phyloP scores from a whole-genome alignment of 2,113 vertebrate genomes.

The Prinia subflava region DNA sequence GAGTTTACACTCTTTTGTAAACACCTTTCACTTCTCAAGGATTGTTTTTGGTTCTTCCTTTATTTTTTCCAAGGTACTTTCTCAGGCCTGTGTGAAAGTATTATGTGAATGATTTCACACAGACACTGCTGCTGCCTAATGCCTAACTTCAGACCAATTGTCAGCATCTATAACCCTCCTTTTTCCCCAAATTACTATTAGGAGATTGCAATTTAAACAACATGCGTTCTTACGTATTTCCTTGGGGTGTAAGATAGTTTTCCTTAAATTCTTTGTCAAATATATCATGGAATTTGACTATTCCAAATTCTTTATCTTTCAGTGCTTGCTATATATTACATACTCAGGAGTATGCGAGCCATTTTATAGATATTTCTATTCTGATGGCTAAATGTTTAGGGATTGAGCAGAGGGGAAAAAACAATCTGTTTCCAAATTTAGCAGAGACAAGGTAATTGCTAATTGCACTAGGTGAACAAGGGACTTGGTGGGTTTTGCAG shows the following conservation, averaged over 20 bases:
- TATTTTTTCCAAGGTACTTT: no score
- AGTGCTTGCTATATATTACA: neutral
- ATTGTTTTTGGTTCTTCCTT: no score
- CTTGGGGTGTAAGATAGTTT: neutral
- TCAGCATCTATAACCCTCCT: no score
- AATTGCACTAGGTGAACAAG: neutral
- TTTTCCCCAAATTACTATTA: neutral
- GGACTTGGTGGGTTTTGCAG: neutral
- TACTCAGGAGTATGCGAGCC: fast-evolving
- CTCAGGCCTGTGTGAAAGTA: no score
- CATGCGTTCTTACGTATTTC: neutral
- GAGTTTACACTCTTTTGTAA: no score
- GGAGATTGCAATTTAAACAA: neutral
- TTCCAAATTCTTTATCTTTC: neutral
- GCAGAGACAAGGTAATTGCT: neutral
- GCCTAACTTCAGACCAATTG: no score
- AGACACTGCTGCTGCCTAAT: no score
- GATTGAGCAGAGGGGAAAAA: neutral
- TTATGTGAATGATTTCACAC: no score
- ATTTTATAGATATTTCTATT: neutral
- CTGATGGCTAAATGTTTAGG: neutral
- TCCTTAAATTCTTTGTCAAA: neutral
- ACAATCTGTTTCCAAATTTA: fast-evolving
- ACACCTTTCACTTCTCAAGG: no score
- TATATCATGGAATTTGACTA: neutral